Conservation (phyloP, 2,888 invertebrate species). For the Tinea trinotella region DNA sequence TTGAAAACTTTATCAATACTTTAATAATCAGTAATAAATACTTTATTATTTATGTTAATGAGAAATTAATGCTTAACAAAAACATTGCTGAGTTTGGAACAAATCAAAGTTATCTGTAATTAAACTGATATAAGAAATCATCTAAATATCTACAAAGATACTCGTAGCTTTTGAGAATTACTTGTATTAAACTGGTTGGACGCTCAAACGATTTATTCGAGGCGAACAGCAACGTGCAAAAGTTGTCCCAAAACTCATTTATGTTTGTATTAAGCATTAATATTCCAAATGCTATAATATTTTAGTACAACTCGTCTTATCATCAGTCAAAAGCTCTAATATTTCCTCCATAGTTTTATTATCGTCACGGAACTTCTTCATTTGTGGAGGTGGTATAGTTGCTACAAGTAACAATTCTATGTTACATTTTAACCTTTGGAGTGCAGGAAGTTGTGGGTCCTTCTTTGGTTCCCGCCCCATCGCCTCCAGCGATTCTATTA, state of each 20-base stretch:
- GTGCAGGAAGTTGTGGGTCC: constrained; percentile 67
- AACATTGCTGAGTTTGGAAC: no score
- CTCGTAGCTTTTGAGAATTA: no score
- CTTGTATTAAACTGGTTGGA: no score
- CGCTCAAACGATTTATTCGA: neutral
- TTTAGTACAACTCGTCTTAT: constrained; percentile 31
- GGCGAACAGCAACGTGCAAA: neutral
- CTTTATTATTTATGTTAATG: no score
- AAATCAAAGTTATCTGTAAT: no score
- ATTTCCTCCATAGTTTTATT: constrained; percentile 85
- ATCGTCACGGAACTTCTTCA: constrained; percentile 81
- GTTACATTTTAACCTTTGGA: constrained; percentile 79
- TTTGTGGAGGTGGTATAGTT: constrained; percentile 84
- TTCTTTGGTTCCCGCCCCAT: constrained; percentile 79
- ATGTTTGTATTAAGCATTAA: neutral
- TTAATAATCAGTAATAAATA: no score
- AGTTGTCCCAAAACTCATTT: neutral
- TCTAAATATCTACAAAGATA: no score
- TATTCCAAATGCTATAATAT: neutral
- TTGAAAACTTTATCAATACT: no score
- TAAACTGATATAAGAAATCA: no score
- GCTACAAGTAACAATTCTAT: constrained; percentile 84
- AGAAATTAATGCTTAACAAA: no score
- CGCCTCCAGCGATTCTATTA: constrained; percentile 82
- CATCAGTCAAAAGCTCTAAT: constrained; percentile 79